Evolutionary conservation across 2,797 vertebrate species (phyloP).

Genomic region (Syngnathus rostellatus): DNA sequence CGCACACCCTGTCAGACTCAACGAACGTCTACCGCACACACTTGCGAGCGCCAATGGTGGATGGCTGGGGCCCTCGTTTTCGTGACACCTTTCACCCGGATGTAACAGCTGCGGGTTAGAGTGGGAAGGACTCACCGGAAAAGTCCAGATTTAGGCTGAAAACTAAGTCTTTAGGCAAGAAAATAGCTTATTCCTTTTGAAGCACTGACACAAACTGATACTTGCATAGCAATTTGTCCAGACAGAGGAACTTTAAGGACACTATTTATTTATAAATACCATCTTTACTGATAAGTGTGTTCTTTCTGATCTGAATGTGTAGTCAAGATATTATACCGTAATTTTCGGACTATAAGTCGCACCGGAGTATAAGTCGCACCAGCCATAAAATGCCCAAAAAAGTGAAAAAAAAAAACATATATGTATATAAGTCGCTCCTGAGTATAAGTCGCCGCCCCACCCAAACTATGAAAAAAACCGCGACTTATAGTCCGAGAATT

Average conservation of each 20-base stretch:
- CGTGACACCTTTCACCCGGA: conserved; percentile 32
- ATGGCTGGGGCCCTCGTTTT: background rate
- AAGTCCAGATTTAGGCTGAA: background rate
- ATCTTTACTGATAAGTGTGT: no score
- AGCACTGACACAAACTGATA: background rate
- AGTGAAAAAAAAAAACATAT: no score
- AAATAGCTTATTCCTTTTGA: background rate
- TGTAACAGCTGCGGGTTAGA: conserved; percentile 17
- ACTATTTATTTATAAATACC: background rate
- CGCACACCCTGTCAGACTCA: conserved; percentile 28
- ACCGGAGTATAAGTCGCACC: no score
- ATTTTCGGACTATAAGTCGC: no score
- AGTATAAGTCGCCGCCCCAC: no score
- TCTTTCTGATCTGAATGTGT: no score
- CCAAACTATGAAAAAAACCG: no score
- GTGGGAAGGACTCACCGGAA: background rate
- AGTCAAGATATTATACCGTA: no score
- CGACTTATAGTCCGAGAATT: no score
- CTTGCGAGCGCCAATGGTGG: conserved; percentile 1
- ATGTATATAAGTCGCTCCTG: no score
- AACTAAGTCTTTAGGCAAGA: background rate
- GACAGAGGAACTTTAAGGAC: background rate
- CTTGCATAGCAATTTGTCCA: background rate
- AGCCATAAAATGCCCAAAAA: no score
- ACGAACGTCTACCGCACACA: conserved; percentile 31